Base-by-base conservation (phyloP, 92 coral and sea anemone genomes). In the Parazoanthus atlanticus region DNA sequence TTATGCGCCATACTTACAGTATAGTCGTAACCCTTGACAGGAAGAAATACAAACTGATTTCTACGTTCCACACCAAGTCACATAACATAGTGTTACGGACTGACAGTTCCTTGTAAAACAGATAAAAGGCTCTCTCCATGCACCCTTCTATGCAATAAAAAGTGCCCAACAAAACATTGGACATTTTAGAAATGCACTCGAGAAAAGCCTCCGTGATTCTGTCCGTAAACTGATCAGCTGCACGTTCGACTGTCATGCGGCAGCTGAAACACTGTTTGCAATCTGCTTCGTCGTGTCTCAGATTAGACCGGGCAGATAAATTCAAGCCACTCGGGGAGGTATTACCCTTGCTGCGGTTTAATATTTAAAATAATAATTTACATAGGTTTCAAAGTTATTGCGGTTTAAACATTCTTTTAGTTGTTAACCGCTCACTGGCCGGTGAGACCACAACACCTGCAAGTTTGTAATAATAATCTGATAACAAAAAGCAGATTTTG, bases 21-120 rank as follows among this genome's bases (percentile, higher is more conserved):
- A 67, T 71, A 72, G 87, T 89, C 40, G 92, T 73, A 30, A 91
- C 76, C 52, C 92, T 88, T 40, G 98, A 93, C 38, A 90, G 26
- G 75, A 95, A 91, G 75, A 71, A 95, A 76, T 92, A 95, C 79
- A 95, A 64, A n/a, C 94, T 89, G 47, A 95, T 90, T 70, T 95
- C 96, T 80, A 95, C 56, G 85, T 95, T 95, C 98, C 98, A 95
- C 15, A 95, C 84, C 81, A 95, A 78, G 84, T 95, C 98, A 83
- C 98, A 95, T 79, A 95, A 47, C 96, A 95, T 95, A 38, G 92
- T 95, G 88, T 90, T 74, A 25, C 79, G 76, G 25, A 77, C 65
- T n/a, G 73, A 85, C 36, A 80, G 72, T 47, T 92, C 90, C 30
- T 86, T 86, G 7, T 89, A 65, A 46, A 93, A 73, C 21, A 90